phyloP scores from a whole-genome alignment of 1,140 invertebrate genomes.

The Drosophila suzukii region DNA sequence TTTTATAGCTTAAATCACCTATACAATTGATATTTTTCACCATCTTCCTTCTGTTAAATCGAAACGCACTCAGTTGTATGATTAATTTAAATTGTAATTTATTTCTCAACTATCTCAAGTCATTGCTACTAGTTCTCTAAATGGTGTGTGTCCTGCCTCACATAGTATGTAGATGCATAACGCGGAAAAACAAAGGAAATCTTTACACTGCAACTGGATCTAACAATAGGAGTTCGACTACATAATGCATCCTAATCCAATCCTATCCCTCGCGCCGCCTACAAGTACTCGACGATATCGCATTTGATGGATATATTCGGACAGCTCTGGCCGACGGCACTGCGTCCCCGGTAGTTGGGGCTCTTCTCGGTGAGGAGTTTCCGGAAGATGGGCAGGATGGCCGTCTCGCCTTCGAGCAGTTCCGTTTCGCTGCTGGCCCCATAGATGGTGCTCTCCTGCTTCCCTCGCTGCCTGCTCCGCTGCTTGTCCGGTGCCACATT shows the following conservation, averaged over 20 bases:
- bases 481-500: slow-evolving; percentile 83
- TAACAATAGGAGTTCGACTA: slow-evolving; percentile 53
- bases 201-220: slow-evolving; percentile 54
- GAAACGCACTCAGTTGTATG: not conserved
- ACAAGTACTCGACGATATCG: slow-evolving; percentile 97
- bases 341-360: slow-evolving; percentile 80
- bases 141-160: slow-evolving; percentile 50
- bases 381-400: slow-evolving; percentile 95
- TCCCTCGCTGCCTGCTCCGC: slow-evolving; percentile 70
- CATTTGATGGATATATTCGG: slow-evolving; percentile 98
- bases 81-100: slow-evolving; percentile 49
- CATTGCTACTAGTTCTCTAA: slow-evolving; percentile 68
- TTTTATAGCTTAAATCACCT: too few species aligned
- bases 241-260: not conserved
- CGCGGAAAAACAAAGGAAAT: slow-evolving; percentile 47
- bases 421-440: slow-evolving; percentile 93
- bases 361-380: slow-evolving; percentile 92
- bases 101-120: slow-evolving; percentile 63
- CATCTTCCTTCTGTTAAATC: not conserved
- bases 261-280: slow-evolving; percentile 68
- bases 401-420: slow-evolving; percentile 89
- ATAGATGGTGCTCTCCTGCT: slow-evolving; percentile 86
- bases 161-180: slow-evolving; percentile 34
- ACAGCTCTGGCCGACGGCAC: slow-evolving; percentile 90
- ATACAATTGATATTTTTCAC: too few species aligned